These are phyloP conservation scores for Criorhina ranunculi DNA, from an alignment of 2,888 invertebrate species.

Conservation along the genomic window DNA sequence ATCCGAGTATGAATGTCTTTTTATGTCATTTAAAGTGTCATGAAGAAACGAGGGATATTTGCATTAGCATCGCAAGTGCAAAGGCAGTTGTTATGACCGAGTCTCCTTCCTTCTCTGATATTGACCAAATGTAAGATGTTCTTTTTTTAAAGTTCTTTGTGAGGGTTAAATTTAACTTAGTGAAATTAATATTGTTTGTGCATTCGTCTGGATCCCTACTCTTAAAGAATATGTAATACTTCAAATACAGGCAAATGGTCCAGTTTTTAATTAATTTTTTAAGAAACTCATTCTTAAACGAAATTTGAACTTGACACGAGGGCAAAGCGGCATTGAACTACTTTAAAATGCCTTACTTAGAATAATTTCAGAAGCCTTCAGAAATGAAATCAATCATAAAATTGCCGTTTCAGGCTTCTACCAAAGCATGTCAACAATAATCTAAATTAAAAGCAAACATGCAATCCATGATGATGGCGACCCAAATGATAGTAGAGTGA, in stretches of 20 bases:
- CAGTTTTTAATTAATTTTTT: not conserved
- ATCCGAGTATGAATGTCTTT: not conserved
- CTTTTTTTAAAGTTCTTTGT: not conserved
- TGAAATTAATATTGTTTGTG: too few species aligned
- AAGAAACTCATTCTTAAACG: too few species aligned
- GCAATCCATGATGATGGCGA: constrained; percentile 63
- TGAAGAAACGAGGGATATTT: not conserved
- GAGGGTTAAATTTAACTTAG: too few species aligned
- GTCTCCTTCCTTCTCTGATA: not conserved
- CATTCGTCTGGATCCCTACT: too few species aligned
- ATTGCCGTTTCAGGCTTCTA: constrained; percentile 38
- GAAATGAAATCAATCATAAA: constrained; percentile 68
- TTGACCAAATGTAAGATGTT: not conserved
- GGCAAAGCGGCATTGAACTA: not conserved
- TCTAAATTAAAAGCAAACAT: constrained; percentile 74
- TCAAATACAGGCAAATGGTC: not conserved
- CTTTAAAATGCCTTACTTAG: not conserved
- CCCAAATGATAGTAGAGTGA: constrained; percentile 52
- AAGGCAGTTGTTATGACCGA: not conserved
- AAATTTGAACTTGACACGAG: not conserved
- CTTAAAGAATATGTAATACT: not conserved
- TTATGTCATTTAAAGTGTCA: not conserved
- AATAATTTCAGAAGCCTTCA: not conserved
- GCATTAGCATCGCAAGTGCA: not conserved
- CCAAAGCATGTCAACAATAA: constrained; percentile 63